phyloP scores from a whole-genome alignment of 2,888 invertebrate genomes.

The Rotaria macrura region DNA sequence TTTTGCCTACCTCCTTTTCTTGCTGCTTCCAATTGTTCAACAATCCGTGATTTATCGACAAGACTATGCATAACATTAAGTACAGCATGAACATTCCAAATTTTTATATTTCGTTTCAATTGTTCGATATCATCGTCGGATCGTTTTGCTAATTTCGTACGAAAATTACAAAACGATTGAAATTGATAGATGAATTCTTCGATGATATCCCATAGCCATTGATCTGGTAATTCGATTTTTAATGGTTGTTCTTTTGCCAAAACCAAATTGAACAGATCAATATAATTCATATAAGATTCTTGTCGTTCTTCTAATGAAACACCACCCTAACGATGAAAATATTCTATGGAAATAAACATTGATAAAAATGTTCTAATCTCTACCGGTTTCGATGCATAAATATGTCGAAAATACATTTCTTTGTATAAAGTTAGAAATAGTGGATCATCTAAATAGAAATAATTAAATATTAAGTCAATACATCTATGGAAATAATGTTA shows the following conservation, averaged over 20 bases:
- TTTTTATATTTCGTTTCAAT: slow-evolving; percentile 39
- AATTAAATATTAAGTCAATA: background rate
- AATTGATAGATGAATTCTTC: slow-evolving; percentile 96
- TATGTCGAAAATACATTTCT: slow-evolving; percentile 89
- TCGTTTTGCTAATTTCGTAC: slow-evolving; percentile 56
- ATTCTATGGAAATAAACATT: background rate
- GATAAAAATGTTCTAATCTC: slow-evolving; percentile 35
- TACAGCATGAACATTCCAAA: slow-evolving; percentile 95
- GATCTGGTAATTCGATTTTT: slow-evolving; percentile 72
- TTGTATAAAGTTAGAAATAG: slow-evolving; percentile 89
- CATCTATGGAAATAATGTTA: no score
- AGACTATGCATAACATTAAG: slow-evolving; percentile 91
- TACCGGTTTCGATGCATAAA: slow-evolving; percentile 73
- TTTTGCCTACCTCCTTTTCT: slow-evolving; percentile 43
- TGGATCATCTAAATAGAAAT: slow-evolving; percentile 52
- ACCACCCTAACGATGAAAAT: slow-evolving; percentile 57
- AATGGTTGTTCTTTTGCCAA: slow-evolving; percentile 73
- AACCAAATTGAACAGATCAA: slow-evolving; percentile 90
- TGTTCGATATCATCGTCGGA: background rate
- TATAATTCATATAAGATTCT: slow-evolving; percentile 92
- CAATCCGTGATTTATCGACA: slow-evolving; percentile 94
- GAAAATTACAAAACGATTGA: slow-evolving; percentile 63
- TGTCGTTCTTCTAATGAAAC: slow-evolving; percentile 82
- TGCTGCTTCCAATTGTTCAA: slow-evolving; percentile 80
- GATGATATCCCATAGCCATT: slow-evolving; percentile 98